Conservation (phyloP, 2,888 invertebrate genomes). For the Drepanosiphum platanoidis region DNA sequence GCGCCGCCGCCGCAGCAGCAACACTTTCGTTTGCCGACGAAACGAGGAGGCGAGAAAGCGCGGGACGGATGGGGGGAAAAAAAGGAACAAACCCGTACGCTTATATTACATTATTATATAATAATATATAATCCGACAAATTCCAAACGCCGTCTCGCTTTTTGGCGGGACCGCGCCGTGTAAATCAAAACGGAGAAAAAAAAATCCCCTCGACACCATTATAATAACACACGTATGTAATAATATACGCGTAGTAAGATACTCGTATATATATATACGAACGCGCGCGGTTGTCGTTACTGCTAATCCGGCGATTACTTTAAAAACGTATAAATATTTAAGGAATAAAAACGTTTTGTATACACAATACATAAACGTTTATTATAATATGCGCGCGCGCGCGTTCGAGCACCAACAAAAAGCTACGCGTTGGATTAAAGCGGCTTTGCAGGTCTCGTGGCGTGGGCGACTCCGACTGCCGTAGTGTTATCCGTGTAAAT, state of each 20-base stretch:
- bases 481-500: constrained; percentile 42
- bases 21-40: neutral
- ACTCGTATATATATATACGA: neutral
- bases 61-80: neutral
- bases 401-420: constrained; percentile 14
- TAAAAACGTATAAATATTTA: constrained; percentile 62
- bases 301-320: constrained; percentile 61
- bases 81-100: neutral
- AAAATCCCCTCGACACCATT: constrained; percentile 15
- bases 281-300: constrained; percentile 40
- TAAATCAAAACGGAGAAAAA: constrained; percentile 40
- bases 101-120: neutral
- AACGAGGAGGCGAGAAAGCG: neutral
- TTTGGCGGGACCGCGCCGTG: constrained; percentile 42
- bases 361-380: neutral
- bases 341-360: constrained; percentile 40
- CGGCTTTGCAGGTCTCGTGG: constrained; percentile 25
- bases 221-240: neutral
- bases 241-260: neutral
- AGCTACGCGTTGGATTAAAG: constrained; percentile 29
- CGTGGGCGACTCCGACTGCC: constrained; percentile 42
- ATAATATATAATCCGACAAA: constrained; percentile 43
- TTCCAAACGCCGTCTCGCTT: constrained; percentile 45
- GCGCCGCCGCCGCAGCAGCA: too few species aligned
- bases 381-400: neutral